A percentile compares a stretch with the other conserved stretches of the same genome.
These are phyloP conservation scores for Phrynocephalus forsythii DNA, from an alignment of 2,797 vertebrate genomes.

Conservation along the genomic window DNA sequence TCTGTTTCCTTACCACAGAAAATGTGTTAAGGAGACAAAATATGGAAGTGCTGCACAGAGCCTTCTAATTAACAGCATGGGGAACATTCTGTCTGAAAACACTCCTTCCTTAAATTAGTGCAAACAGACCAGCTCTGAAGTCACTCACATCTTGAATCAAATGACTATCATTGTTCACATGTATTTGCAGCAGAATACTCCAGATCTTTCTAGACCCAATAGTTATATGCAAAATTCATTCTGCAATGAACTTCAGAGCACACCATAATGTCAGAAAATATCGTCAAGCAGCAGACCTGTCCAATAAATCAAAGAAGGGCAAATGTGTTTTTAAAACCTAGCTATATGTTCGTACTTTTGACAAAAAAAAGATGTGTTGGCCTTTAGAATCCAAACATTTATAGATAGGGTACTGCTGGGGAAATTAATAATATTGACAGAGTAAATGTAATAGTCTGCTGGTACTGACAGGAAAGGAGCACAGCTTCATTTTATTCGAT, in stretches of 20 bases:
- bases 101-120: neutral
- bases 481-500: slow-evolving; percentile 18
- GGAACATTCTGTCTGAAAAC: neutral
- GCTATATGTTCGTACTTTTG: slow-evolving; percentile 14
- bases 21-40: neutral
- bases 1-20: neutral
- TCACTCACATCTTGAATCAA: neutral
- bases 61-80: neutral
- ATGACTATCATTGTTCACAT: neutral
- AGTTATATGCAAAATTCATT: slow-evolving; percentile 6
- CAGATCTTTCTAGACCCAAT: neutral
- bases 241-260: slow-evolving; percentile 5
- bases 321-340: slow-evolving; percentile 37
- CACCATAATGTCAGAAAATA: slow-evolving; percentile 32
- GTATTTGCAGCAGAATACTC: neutral
- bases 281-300: slow-evolving; percentile 6
- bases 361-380: slow-evolving; percentile 8
- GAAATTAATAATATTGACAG: slow-evolving; percentile 36
- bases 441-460: slow-evolving; percentile 20
- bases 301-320: slow-evolving; percentile 35
- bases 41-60: neutral
- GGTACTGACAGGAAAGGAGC: neutral
- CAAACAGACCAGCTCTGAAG: neutral
- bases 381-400: slow-evolving; percentile 34
- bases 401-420: slow-evolving; percentile 26